Conservation (phyloP, 2,113 vertebrate species). For the Echinops telfairi region DNA sequence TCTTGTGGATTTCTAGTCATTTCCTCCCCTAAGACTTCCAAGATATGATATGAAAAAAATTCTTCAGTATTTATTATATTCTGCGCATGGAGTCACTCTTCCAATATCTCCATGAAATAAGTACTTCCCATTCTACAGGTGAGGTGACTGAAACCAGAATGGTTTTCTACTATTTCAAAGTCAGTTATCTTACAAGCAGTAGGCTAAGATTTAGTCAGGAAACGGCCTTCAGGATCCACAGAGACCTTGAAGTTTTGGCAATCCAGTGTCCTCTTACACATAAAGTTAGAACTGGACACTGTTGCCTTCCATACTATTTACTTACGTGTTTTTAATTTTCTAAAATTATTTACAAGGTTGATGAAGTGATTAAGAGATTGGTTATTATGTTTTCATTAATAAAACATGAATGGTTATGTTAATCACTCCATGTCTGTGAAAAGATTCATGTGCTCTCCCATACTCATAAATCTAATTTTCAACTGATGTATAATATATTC, state of each 20-base stretch:
- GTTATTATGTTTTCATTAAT: neutral
- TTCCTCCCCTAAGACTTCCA: neutral
- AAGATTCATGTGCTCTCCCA: neutral
- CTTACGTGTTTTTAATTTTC: neutral
- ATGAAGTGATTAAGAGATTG: neutral
- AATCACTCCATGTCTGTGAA: neutral
- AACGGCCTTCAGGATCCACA: neutral
- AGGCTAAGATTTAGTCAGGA: neutral
- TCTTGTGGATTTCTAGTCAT: neutral
- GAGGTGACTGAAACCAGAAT: neutral
- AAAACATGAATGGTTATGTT: neutral
- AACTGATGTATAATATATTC: neutral
- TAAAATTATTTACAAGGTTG: neutral
- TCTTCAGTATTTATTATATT: neutral
- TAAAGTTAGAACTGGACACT: neutral
- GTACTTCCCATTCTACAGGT: neutral
- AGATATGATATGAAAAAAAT: neutral
- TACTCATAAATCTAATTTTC: neutral
- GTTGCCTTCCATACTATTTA: neutral
- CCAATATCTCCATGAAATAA: neutral
- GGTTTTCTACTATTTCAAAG: neutral
- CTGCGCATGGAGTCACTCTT: neutral
- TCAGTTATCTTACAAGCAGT: neutral
- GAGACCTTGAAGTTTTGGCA: neutral
- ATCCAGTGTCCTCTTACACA: neutral